A percentile compares a stretch with the other conserved stretches of the same genome.
phyloP scores from a whole-genome alignment of 1,140 invertebrate species.

The Neelides sp. region DNA sequence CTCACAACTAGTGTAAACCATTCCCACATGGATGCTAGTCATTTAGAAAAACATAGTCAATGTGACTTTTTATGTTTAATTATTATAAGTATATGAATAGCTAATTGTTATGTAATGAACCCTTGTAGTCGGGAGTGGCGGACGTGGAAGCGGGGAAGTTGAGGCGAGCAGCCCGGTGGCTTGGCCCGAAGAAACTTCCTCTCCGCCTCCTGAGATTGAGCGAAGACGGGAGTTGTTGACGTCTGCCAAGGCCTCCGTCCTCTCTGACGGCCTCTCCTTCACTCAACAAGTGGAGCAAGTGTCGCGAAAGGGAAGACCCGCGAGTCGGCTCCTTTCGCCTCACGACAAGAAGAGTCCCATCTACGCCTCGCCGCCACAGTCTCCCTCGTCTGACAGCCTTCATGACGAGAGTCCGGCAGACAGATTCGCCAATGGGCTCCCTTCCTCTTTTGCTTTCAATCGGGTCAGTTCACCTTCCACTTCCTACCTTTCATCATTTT shows the following conservation, averaged over 20 bases:
- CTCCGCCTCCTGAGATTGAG: too few species aligned
- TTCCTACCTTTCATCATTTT: too few species aligned
- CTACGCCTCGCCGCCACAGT: constrained; percentile 68
- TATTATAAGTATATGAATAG: too few species aligned
- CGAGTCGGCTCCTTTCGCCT: constrained; percentile 35
- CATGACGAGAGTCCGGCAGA: constrained; percentile 23
- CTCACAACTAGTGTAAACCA: constrained; percentile 11
- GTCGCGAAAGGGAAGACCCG: constrained; percentile 33
- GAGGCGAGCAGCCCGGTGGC: too few species aligned
- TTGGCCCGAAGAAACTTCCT: too few species aligned
- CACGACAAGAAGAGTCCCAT: constrained; percentile 65
- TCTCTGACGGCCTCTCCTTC: constrained; percentile 44
- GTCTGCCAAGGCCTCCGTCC: constrained; percentile 12
- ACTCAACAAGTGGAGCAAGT: constrained; percentile 60
- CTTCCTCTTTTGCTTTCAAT: constrained; percentile 26
- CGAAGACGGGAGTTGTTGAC: too few species aligned
- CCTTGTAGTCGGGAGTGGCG: too few species aligned
- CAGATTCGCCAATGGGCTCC: background rate
- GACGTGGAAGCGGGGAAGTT: too few species aligned
- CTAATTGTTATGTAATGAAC: too few species aligned
- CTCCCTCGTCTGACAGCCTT: constrained; percentile 54
- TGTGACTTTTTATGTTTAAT: too few species aligned
- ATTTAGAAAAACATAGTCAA: constrained; percentile 1
- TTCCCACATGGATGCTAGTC: constrained; percentile 5
- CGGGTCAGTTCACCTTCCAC: constrained; percentile 14